Evolutionary conservation across 2,797 vertebrate genomes (phyloP), one percentile per base, ranked within the genome.

Genomic region (Galagoides demidoff): DNA sequence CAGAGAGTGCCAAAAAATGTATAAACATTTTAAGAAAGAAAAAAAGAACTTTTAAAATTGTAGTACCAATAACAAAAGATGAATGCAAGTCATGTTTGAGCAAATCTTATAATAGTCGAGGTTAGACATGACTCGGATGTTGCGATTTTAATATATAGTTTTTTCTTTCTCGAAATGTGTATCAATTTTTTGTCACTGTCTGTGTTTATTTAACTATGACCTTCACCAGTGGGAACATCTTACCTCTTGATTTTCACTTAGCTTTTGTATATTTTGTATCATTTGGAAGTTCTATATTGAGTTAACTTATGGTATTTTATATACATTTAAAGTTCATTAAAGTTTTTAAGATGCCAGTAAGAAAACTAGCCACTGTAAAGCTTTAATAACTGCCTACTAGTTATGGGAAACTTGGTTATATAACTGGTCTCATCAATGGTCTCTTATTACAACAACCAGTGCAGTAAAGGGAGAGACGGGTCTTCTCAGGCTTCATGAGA

Each of bases 341-440:
- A 20, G 3, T 79, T 66, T 66, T 7, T 88, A 98, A 97, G 96
- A 97, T 84, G 59, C 96, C 98, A n/a, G 92, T 98, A 95, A 97
- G 96, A 97, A 99, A 98, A 95, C 96, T 96, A 7, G 37, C 95
- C 73, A 85, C 98, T 52, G 98, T 98, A 6, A 98, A 98, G 92
- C 98, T 98, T 59, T 98, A 96, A 92, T 20, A 66, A 73, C 91
- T n/a, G 27, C 77, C 71, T 27, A 78, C 61, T 45, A 39, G 71
- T 76, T 87, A 37, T 0, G 7, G 77, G 88, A 83, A 90, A 29
- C 11, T 14, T 31, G 84, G 71, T 55, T 25, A 5, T 12, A 25
- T 34, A 76, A 23, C 43, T 22, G 71, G 71, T 78, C 71, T 94
- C 52, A 84, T 78, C n/a, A 45, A 66, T 81, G 91, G 64, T 89